Evolutionary conservation across 2,797 vertebrate species (phyloP), one percentile per base, ranked within the genome.

Genomic region (Xerus rutilus): DNA sequence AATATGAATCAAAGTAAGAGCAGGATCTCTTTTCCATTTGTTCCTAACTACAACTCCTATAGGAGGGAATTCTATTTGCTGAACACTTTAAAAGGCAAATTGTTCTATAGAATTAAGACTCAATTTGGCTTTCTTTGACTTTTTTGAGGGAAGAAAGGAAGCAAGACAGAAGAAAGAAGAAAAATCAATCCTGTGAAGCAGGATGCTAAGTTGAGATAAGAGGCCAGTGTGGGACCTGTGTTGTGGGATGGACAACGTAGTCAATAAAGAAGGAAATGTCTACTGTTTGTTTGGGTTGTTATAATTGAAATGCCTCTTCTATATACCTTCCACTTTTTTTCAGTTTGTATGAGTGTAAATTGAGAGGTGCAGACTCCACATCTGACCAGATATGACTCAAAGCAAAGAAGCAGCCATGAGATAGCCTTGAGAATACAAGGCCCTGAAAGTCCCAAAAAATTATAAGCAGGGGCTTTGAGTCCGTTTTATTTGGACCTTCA

Each of bases 51-150:
- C 17, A 28, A 57, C 57, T 74, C 8, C 3, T 65, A 3, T 18
- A 35, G 12, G 88, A 94, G 32, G 17, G 52, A 45, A n/a, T 89
- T 96, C 79, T 74, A 59, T 91, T 83, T 88, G 74, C 52, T 49
- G 6, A 76, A 84, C 21, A 59, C 1, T 1, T 62, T 52, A 20
- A 89, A 96, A 77, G 47, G 65, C 91, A 96, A 95, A 69, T 62
- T 49, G 2, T 25, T 86, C 17, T n/a, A 30, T 86, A 54, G 59
- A 79, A 79, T 65, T 86, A 39, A 81, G 35, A 85, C 81, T 28
- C 39, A 52, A 62, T 65, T 62, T 72, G 13, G 11, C 23, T 49
- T 85, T 91, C 43, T 54, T 70, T 20, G 52, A 91, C 57, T 86
- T 88, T 89, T 49, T 28, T 64, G 65, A 92, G 25, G 39, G 25